Percentiles rank a stretch among this genome's conserved stretches.
Conservation (phyloP, 2,888 invertebrate genomes). For the Trachelus iudaicus region DNA sequence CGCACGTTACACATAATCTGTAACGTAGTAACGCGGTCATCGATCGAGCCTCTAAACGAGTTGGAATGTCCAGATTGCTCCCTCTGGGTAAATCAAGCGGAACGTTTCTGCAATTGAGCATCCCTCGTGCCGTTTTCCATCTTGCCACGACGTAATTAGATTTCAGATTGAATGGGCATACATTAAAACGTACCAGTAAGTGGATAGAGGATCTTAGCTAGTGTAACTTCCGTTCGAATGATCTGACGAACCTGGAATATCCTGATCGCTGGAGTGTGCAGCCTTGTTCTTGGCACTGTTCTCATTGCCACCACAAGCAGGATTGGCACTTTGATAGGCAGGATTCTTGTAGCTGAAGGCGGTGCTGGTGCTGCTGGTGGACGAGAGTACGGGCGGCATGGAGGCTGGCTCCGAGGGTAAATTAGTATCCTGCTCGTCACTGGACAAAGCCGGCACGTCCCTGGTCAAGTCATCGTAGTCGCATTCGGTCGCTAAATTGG, state of each 20-base stretch:
- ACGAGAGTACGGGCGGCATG: slow-evolving; percentile 68
- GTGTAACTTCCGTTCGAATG: not conserved
- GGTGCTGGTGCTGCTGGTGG: slow-evolving; percentile 56
- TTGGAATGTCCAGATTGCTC: not conserved
- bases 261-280: slow-evolving; percentile 65
- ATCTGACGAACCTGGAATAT: slow-evolving; percentile 58
- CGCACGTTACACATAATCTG: not conserved
- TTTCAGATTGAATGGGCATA: not conserved
- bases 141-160: not conserved
- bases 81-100: not conserved
- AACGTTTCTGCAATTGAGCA: not conserved
- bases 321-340: slow-evolving; percentile 80
- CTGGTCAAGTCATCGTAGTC: slow-evolving; percentile 61
- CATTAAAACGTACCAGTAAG: not conserved
- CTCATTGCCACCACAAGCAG: slow-evolving; percentile 57
- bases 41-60: not conserved
- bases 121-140: not conserved
- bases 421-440: slow-evolving; percentile 60
- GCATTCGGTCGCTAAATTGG: slow-evolving; percentile 64
- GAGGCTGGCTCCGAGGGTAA: slow-evolving; percentile 69
- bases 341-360: slow-evolving; percentile 80
- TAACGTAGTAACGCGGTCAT: not conserved
- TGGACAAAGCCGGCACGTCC: slow-evolving; percentile 58
- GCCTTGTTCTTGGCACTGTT: slow-evolving; percentile 41
- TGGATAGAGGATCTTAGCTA: not conserved